phyloP scores from a whole-genome alignment of 2,113 vertebrate genomes.

The Todiramphus chloris region DNA sequence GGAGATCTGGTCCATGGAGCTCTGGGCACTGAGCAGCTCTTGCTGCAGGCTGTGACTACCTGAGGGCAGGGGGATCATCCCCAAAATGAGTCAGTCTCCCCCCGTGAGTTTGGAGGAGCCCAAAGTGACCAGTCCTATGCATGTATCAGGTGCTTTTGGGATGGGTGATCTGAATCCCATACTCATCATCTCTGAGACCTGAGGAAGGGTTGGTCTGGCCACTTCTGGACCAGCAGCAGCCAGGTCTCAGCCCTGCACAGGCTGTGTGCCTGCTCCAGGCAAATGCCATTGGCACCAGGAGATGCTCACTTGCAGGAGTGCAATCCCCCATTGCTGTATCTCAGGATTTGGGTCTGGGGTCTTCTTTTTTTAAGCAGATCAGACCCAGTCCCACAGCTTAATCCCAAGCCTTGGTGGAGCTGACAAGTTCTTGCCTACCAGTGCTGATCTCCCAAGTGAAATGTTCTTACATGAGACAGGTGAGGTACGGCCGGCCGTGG shows the following conservation, averaged over 20 bases:
- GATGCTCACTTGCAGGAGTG: not conserved
- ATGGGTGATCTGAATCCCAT: not conserved
- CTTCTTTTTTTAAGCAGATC: not conserved
- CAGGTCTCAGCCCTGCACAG: not conserved
- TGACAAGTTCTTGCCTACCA: not conserved
- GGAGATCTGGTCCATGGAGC: not conserved
- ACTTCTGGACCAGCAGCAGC: not conserved
- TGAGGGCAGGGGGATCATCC: not conserved
- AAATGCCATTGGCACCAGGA: not conserved
- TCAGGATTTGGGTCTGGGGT: not conserved
- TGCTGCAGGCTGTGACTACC: not conserved
- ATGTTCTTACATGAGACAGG: accelerated
- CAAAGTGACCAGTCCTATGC: accelerated
- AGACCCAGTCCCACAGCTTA: not conserved
- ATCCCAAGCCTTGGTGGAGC: not conserved
- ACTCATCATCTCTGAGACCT: not conserved
- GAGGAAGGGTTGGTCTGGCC: not conserved
- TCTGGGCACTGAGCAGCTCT: not conserved
- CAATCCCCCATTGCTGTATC: accelerated
- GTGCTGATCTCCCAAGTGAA: not conserved
- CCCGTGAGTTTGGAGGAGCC: not conserved
- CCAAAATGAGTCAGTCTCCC: accelerated
- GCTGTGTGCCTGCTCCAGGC: accelerated
- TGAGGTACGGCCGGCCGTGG: accelerated
- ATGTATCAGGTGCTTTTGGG: not conserved